Conservation (phyloP, 2,113 vertebrate genomes). For the Labrus mixtus region DNA sequence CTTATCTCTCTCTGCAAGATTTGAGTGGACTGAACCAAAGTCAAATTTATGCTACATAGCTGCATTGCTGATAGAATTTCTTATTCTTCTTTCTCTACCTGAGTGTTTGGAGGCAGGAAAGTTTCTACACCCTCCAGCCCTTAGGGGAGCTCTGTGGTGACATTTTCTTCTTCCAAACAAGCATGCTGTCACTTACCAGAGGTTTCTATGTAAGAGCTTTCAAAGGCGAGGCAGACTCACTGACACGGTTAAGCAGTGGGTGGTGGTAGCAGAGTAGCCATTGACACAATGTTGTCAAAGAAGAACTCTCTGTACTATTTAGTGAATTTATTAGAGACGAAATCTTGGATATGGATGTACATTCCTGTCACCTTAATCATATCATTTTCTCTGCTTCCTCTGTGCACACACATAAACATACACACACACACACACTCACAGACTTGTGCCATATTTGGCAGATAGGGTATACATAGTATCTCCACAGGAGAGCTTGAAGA, state of each 20-base stretch:
- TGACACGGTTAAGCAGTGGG: conserved; percentile 60
- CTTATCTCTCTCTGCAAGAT: conserved; percentile 21
- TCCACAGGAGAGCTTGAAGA: conserved; percentile 58
- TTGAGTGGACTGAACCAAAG: conserved; percentile 22
- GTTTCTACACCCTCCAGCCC: conserved; percentile 27
- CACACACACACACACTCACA: conserved; percentile 10
- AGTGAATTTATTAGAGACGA: conserved; percentile 45
- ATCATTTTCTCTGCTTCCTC: conserved; percentile 41
- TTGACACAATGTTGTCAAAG: conserved; percentile 53
- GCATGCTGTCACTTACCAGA: conserved; percentile 54
- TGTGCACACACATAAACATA: conserved; percentile 9
- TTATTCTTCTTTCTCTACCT: neutral
- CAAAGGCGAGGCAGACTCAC: conserved; percentile 33
- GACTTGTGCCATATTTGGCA: conserved; percentile 66
- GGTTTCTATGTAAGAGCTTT: conserved; percentile 14
- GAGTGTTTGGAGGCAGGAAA: conserved; percentile 30
- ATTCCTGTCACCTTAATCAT: conserved; percentile 53
- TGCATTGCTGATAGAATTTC: conserved; percentile 1
- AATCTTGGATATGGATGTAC: conserved; percentile 48
- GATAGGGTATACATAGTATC: conserved; percentile 71
- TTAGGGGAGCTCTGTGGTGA: conserved; percentile 19
- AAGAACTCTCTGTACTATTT: conserved; percentile 48
- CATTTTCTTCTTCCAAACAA: conserved; percentile 21
- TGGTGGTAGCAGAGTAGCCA: conserved; percentile 41
- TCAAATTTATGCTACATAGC: conserved; percentile 28